Percentiles rank a stretch among this genome's conserved stretches.
These are phyloP conservation scores for Erpobdella octoculata DNA, from an alignment of 2,888 invertebrate genomes.

Conservation along the genomic window DNA sequence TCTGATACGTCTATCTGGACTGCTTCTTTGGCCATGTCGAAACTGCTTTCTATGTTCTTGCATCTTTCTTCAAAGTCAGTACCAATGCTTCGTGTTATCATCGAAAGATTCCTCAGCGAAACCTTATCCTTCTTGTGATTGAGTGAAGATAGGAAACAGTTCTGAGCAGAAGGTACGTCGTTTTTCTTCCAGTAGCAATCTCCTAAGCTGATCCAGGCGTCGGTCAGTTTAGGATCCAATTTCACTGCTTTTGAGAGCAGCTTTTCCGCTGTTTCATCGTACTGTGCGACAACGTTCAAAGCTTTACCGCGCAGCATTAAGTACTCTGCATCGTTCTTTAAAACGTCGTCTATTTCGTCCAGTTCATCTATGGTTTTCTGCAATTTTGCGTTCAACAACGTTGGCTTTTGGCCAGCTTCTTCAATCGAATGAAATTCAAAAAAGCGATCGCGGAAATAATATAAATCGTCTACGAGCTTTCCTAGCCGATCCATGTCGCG, in stretches of 20 bases:
- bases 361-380: conserved; percentile 60
- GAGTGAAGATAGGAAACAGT: conserved; percentile 68
- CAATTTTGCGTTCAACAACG: conserved; percentile 62
- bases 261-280: conserved; percentile 65
- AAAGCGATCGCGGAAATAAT: conserved; percentile 65
- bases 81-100: conserved; percentile 66
- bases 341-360: conserved; percentile 60
- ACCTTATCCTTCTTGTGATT: conserved; percentile 62
- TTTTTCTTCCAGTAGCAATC: conserved; percentile 81
- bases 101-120: conserved; percentile 71
- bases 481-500: conserved; percentile 10
- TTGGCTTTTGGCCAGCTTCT: conserved; percentile 62
- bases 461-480: conserved; percentile 34
- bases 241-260: conserved; percentile 74
- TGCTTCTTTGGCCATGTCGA: conserved; percentile 73
- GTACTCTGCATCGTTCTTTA: conserved; percentile 45
- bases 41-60: conserved; percentile 64
- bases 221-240: conserved; percentile 68
- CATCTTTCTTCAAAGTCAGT: conserved; percentile 51
- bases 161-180: conserved; percentile 70
- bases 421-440: conserved; percentile 68
- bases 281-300: conserved; percentile 65
- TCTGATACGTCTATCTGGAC: conserved; percentile 69
- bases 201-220: conserved; percentile 81
- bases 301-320: conserved; percentile 64